Evolutionary conservation across 2,113 vertebrate genomes (phyloP), one percentile per base, ranked within the genome.

Genomic region (Myotis brandtii): DNA sequence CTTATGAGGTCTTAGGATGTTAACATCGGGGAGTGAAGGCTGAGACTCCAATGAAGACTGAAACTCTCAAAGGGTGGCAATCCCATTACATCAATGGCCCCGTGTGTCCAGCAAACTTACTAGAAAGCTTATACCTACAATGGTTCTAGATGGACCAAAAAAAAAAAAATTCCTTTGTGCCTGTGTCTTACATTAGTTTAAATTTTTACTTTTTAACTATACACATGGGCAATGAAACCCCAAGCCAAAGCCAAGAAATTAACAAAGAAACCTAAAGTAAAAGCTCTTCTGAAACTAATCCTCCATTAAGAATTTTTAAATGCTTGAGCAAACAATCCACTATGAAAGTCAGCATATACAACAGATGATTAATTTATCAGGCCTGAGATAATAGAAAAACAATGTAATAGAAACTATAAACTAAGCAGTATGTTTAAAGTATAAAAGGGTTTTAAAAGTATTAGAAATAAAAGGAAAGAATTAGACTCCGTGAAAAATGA

Each of bases 231-330:
- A 80, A 69, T 92, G 72, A 88, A 88, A 50, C 4, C 32, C 30
- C 72, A 80, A 59, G 20, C 14, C n/a, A 79, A 69, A 80, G 64
- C 30, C 72, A 96, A 95, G 66, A 91, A 88, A n/a, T 85, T 62
- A 89, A 69, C 48, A 85, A 92, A 94, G 50, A 46, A 77, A 40
- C 70, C 64, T 46, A 92, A 91, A 88, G 84, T 18, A 67, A 85
- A 95, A 80, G 66, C 14, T 94, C 54, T 95, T 95, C 69, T 87
- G 64, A 89, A 92, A n/a, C 14, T 69, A 92, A 89, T 86, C 91
- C 21, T 69, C 80, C 50, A 69, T 56, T 76, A 81, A 81, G 67
- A 94, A 92, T 62, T 54, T 92, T 30, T 92, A 81, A 66, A 85
- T 54, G 3, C 88, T 95, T 89, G 59, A 80, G 25, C 64, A 96